phyloP scores from a whole-genome alignment of 2,888 invertebrate species.

The Drosophila algonquin region DNA sequence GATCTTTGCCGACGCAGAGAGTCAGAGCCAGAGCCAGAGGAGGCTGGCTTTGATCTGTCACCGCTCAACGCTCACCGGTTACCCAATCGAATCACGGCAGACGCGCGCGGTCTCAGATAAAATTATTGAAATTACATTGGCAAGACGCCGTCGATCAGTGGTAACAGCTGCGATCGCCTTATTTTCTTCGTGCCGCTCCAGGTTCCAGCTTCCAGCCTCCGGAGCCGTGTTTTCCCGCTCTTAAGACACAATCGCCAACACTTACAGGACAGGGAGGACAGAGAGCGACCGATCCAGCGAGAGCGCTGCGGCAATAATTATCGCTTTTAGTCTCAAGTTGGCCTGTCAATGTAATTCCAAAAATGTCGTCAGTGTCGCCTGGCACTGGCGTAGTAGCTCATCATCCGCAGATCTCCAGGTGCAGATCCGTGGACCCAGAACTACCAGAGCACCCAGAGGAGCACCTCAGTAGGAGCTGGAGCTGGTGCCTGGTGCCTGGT shows the following conservation, averaged over 20 bases:
- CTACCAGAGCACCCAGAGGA: slow-evolving; percentile 9
- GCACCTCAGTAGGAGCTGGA: not conserved
- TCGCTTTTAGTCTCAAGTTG: slow-evolving; percentile 77
- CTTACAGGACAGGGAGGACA: slow-evolving; percentile 44
- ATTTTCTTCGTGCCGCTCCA: not conserved
- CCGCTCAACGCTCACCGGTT: slow-evolving; percentile 51
- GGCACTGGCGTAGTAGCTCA: slow-evolving; percentile 68
- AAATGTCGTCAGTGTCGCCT: slow-evolving; percentile 81
- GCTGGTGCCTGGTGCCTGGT: not conserved
- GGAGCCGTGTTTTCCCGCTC: slow-evolving; percentile 12
- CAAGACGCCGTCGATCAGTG: slow-evolving; percentile 73
- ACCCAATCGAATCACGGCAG: slow-evolving; percentile 76
- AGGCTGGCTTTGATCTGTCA: slow-evolving; percentile 72
- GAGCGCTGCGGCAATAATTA: slow-evolving; percentile 66
- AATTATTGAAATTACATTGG: slow-evolving; percentile 82
- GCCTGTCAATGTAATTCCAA: slow-evolving; percentile 82
- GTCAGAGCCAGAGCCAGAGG: not conserved
- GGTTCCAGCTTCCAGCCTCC: not conserved
- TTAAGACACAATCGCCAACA: slow-evolving; percentile 72
- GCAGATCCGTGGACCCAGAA: not conserved
- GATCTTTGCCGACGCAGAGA: slow-evolving; percentile 72
- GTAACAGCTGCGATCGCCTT: slow-evolving; percentile 45
- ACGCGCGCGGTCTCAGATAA: slow-evolving; percentile 80
- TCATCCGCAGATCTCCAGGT: slow-evolving; percentile 3
- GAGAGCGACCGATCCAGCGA: not conserved